These are phyloP conservation scores for Altica lythri DNA, from an alignment of 2,888 invertebrate species.

Conservation along the genomic window DNA sequence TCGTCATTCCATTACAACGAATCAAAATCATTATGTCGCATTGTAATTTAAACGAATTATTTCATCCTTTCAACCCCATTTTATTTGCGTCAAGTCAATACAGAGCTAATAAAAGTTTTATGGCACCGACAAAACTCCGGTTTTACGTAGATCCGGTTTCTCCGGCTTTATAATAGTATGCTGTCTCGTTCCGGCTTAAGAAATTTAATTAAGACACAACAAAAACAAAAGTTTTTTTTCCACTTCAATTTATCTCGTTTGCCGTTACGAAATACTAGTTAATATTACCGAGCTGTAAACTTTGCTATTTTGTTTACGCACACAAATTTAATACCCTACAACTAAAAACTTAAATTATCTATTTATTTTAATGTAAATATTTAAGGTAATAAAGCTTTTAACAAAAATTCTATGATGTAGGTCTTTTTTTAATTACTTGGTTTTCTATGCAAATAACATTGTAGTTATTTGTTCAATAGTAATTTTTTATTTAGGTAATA, in stretches of 20 bases:
- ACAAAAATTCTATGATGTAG: too few species aligned
- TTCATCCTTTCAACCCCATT: constrained; percentile 9
- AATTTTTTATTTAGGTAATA: too few species aligned
- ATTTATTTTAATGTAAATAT: too few species aligned
- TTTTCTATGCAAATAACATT: too few species aligned
- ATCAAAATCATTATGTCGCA: constrained; percentile 2
- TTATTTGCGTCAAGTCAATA: constrained; percentile 22
- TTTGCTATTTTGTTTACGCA: constrained; percentile 12
- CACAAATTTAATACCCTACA: constrained; percentile 1
- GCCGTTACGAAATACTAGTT: constrained; percentile 4
- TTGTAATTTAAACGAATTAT: constrained; percentile 10
- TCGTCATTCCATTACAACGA: neutral
- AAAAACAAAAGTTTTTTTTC: constrained; percentile 16
- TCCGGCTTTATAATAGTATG: constrained; percentile 20
- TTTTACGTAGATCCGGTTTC: constrained; percentile 17
- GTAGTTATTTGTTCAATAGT: too few species aligned
- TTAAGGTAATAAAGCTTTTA: too few species aligned
- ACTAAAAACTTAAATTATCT: too few species aligned
- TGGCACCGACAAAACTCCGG: constrained; percentile 18
- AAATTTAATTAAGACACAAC: constrained; percentile 20
- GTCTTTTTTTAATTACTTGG: too few species aligned
- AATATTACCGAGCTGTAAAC: constrained; percentile 1
- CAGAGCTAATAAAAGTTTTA: constrained; percentile 27
- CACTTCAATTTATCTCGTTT: constrained; percentile 8
- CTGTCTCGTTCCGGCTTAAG: constrained; percentile 12